phyloP scores from a whole-genome alignment of 2,113 vertebrate genomes.

The Sapayoa aenigma region DNA sequence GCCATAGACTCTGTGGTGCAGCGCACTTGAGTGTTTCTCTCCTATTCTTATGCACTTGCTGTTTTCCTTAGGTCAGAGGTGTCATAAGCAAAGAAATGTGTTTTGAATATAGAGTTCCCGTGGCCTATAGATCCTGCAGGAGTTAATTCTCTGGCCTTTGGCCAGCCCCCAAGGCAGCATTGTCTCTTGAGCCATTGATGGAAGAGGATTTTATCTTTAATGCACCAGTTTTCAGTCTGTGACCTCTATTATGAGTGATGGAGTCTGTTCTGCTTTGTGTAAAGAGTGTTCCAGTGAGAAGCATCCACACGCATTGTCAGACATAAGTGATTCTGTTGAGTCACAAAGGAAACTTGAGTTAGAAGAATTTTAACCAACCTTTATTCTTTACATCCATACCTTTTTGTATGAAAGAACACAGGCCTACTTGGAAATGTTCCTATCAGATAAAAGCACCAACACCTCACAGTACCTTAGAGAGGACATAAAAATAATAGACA shows the following conservation, averaged over 20 bases:
- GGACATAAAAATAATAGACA: not conserved
- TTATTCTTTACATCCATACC: constrained; percentile 3
- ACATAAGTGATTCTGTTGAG: not conserved
- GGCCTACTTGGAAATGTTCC: not conserved
- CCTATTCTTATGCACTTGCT: not conserved
- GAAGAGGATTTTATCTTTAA: not conserved
- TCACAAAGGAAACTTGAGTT: constrained; percentile 16
- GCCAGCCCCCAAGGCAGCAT: not conserved
- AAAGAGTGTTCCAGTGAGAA: not conserved
- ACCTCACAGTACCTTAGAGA: not conserved
- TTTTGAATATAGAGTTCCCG: not conserved
- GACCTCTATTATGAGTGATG: not conserved
- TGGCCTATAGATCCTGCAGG: not conserved
- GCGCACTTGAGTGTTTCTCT: not conserved
- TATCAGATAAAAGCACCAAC: not conserved
- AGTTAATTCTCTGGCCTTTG: not conserved
- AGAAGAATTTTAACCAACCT: constrained; percentile 34
- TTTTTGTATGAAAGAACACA: not conserved
- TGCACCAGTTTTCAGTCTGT: not conserved
- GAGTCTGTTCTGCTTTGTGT: constrained; percentile 1
- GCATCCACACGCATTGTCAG: not conserved
- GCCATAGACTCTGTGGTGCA: not conserved
- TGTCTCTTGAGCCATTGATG: not conserved
- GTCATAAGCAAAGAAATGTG: not conserved
- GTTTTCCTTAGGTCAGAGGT: not conserved